phyloP scores from a whole-genome alignment of 2,888 invertebrate genomes.

The Phragmatobia fuliginosa region DNA sequence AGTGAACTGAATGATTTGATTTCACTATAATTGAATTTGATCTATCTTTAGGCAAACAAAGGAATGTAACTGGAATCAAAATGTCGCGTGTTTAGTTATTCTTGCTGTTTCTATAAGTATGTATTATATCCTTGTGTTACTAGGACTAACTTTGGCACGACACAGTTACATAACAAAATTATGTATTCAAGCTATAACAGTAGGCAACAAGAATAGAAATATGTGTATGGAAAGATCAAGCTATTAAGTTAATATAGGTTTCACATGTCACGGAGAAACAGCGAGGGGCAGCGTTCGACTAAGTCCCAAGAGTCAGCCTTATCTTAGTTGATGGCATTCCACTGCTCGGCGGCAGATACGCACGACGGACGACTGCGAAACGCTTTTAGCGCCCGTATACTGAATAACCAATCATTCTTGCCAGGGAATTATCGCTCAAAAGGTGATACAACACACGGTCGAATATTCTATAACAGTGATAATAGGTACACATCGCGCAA shows the following conservation, averaged over 20 bases:
- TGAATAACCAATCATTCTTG: slow-evolving; percentile 48
- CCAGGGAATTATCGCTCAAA: slow-evolving; percentile 55
- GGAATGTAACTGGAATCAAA: not conserved
- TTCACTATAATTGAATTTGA: slow-evolving; percentile 7
- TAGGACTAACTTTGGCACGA: not conserved
- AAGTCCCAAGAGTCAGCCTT: slow-evolving; percentile 74
- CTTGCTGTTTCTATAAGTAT: too few relatives aligned
- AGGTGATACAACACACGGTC: slow-evolving; percentile 48
- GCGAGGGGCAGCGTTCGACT: slow-evolving; percentile 62
- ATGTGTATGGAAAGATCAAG: slow-evolving; percentile 21
- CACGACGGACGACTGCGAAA: slow-evolving; percentile 85
- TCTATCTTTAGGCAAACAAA: slow-evolving; percentile 7
- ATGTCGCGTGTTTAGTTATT: not conserved
- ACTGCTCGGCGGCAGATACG: slow-evolving; percentile 81
- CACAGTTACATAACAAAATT: slow-evolving; percentile 15
- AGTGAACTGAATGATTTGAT: slow-evolving; percentile 4
- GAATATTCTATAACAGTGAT: slow-evolving; percentile 43
- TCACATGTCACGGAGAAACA: slow-evolving; percentile 66
- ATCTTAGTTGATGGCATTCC: slow-evolving; percentile 86
- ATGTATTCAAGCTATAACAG: slow-evolving; percentile 11
- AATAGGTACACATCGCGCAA: slow-evolving; percentile 63
- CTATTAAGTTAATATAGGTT: slow-evolving; percentile 61
- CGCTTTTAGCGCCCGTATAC: slow-evolving; percentile 84
- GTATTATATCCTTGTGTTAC: not conserved
- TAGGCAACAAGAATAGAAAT: not conserved